Evolutionary conservation across 2,888 invertebrate genomes (phyloP).

Genomic region (Parnassius apollo): DNA sequence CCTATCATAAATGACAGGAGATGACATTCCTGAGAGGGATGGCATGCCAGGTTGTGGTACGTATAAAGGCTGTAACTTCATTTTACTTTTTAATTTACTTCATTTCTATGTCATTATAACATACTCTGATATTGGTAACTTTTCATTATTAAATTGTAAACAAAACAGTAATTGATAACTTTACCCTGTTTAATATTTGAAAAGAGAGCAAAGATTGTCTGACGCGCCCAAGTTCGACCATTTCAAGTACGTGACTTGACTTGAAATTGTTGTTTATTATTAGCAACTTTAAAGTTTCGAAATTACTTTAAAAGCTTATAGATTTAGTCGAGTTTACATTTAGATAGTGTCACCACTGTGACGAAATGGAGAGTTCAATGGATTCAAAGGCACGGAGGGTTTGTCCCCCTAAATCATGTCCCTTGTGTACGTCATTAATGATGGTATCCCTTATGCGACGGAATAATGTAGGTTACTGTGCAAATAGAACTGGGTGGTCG

Average conservation of each 20-base stretch:
- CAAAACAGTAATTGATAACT: conserved; percentile 14
- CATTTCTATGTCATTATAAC: no score
- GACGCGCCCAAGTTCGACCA: conserved; percentile 32
- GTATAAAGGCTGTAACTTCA: no score
- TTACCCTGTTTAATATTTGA: conserved; percentile 29
- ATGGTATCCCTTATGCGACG: conserved; percentile 70
- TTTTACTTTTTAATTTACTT: no score
- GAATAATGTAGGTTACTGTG: conserved; percentile 79
- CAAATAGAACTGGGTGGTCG: conserved; percentile 70
- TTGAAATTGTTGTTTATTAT: conserved; percentile 37
- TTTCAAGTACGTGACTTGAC: conserved; percentile 35
- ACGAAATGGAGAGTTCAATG: conserved; percentile 54
- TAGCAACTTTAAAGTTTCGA: conserved; percentile 47
- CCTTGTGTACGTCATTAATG: conserved; percentile 72
- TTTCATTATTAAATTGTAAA: no score
- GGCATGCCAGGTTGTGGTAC: no score
- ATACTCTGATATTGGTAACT: no score
- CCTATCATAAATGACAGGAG: no score
- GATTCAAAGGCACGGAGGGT: conserved; percentile 76
- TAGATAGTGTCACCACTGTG: conserved; percentile 43
- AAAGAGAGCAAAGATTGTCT: conserved; percentile 35
- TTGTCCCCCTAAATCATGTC: conserved; percentile 63
- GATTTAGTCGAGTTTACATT: conserved; percentile 45
- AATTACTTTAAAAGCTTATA: conserved; percentile 51
- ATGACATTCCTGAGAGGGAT: no score